Base-by-base conservation (phyloP, 64 coral and sea anemone genomes). In the Montipora cactus region DNA sequence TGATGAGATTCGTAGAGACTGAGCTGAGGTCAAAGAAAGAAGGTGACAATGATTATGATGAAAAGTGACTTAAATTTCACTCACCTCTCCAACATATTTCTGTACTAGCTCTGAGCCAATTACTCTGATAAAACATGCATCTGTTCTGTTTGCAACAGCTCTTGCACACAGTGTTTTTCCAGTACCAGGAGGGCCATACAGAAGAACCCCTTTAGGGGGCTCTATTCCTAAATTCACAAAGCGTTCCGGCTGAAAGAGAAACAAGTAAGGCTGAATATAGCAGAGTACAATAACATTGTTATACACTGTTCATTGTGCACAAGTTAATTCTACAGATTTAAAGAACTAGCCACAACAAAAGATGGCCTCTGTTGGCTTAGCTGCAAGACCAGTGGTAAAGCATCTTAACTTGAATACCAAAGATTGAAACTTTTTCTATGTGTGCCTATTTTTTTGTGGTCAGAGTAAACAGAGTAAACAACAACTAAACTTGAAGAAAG, bases 141-240 rank as follows among this genome's bases (percentile, higher is more conserved):
- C 98, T 45, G 98, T 99, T 67, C 98, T 89, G 45, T 99, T 99
- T n/a, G 98, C 98, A 51, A 99, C 98, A 90, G 98, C 98, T 75
- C 98, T 94, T 1, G 98, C 98, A 90, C 95, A 96, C 3, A 99
- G 80, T 6, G 98, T 99, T 53, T 99, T 99, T 8, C 98, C 98
- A 8, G 98, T 99, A 16, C 98, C 98, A 67, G 98, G 98, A 8
- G 98, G 98, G 28, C 98, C 98, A 90, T 92, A 99, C 2, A 99
- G 46, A 3, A 99, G 53, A 19, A 99, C 98, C 21, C 98, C 98
- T 79, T 99, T 99, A 10, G 98, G 98, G 4, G 98, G 98, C 47
- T 99, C 98, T 68, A 99, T 99, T 25, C 98, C 98, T 83, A 99
- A 88, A 69, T 99, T 99, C 3, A 99, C 98, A 92, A 99, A 99